Conservation (phyloP, 2,113 vertebrate genomes). For the Etheostoma spectabile region DNA sequence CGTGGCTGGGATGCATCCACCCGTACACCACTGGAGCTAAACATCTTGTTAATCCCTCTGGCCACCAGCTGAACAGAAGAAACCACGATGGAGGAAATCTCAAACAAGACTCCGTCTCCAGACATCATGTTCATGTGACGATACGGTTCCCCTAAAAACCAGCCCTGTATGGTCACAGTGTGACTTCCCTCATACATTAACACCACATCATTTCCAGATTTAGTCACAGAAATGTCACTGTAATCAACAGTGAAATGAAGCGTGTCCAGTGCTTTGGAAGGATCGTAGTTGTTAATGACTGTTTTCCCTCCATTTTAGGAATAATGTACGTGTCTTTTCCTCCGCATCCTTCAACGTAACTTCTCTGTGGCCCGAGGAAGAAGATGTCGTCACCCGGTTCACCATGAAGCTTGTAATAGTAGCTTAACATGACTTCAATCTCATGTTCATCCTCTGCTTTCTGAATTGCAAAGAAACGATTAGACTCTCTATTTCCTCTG, state of each 20-base stretch:
- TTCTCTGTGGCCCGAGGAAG: slow-evolving; percentile 71
- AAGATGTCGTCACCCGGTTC: slow-evolving; percentile 67
- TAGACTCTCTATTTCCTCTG: slow-evolving; percentile 57
- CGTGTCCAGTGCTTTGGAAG: slow-evolving; percentile 43
- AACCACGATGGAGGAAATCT: slow-evolving; percentile 52
- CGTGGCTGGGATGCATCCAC: slow-evolving; percentile 52
- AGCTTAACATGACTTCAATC: slow-evolving; percentile 62
- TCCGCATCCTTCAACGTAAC: slow-evolving; percentile 58
- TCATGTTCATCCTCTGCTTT: not conserved
- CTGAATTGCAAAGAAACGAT: slow-evolving; percentile 69
- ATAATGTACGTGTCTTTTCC: slow-evolving; percentile 68
- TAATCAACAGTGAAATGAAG: slow-evolving; percentile 59
- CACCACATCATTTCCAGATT: slow-evolving; percentile 44
- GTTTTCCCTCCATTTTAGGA: slow-evolving; percentile 62
- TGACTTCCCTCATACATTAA: slow-evolving; percentile 52
- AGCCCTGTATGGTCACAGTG: slow-evolving; percentile 51
- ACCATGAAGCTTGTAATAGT: slow-evolving; percentile 67
- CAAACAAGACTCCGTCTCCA: slow-evolving; percentile 65
- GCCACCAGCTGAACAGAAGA: slow-evolving; percentile 61
- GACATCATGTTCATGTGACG: slow-evolving; percentile 68
- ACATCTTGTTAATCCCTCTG: slow-evolving; percentile 69
- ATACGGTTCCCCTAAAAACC: slow-evolving; percentile 65
- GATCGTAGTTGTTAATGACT: slow-evolving; percentile 66
- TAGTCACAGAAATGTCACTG: slow-evolving; percentile 61
- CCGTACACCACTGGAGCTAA: not conserved